Evolutionary conservation across 2,888 invertebrate genomes (phyloP), one percentile per base, ranked within the genome.

Genomic region (Aphidius colemani): DNA sequence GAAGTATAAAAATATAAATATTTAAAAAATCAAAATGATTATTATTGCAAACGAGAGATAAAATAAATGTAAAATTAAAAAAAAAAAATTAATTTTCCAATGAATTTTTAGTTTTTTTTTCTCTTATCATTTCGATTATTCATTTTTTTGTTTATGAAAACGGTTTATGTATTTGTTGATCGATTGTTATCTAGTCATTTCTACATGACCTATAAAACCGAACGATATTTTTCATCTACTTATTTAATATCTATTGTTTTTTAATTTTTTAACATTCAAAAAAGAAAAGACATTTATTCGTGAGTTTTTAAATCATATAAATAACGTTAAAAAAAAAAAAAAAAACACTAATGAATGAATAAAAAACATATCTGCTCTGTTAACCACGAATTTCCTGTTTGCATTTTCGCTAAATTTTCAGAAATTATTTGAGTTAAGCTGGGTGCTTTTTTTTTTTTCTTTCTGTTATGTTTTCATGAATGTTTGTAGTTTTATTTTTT

Each of bases 1-100:
- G 74, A 74, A 74, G 76, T 79, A 79, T 78, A 80, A 78, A 80
- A 79, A 78, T 80, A 80, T 80, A 80, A 80, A 79, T 75, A 77
- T 78, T 73, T 78, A 74, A 18, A 71, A 72, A 71, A 77, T 75
- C 71, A 66, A 75, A 75, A 72, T 72, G 68, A 70, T 67, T 69
- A 67, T 60, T 58, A 39, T 45, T 53, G 51, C 44, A 44, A 63
- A 10, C 45, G 11, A 51, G 50, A 50, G 43, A 41, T n/a, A n/a
- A 41, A 59, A 50, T 49, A 49, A 43, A n/a, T 50, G 18, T 41
- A 44, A 2, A 13, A 18, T 44, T 18, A 45, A 8, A 11, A 18
- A 44, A 18, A 45, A 55, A 10, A 53, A 10, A 13, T 10, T 44
- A 7, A 44, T 44, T 18, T 18, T 55, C 39, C 1, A 43, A 43